These are phyloP conservation scores for Phylloscopus collybita DNA, from an alignment of 2,797 vertebrate species.

Conservation along the genomic window DNA sequence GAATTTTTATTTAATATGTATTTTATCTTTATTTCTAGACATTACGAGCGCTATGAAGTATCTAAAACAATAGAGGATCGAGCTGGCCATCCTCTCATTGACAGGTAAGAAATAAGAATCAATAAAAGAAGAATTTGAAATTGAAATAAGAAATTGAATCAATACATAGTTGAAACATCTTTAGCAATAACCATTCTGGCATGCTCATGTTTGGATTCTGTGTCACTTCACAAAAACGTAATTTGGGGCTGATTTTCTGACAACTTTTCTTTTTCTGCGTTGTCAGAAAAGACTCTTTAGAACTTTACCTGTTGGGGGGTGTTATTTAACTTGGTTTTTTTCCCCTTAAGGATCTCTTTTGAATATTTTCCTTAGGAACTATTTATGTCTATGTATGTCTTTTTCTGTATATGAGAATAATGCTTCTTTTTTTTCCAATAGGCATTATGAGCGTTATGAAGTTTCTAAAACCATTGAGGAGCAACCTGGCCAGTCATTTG, in stretches of 20 bases:
- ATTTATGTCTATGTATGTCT: background rate
- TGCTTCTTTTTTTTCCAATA: background rate
- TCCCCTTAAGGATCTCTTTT: background rate
- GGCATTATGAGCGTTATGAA: conserved; percentile 59
- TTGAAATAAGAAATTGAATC: background rate
- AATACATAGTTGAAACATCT: background rate
- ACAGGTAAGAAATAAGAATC: conserved; percentile 64
- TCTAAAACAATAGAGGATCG: conserved; percentile 50
- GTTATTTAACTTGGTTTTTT: background rate
- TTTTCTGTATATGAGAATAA: background rate
- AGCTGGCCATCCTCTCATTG: conserved; percentile 59
- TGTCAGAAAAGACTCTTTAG: background rate
- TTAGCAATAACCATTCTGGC: background rate
- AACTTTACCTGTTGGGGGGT: accelerated
- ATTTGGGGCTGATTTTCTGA: background rate
- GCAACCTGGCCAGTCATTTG: conserved; percentile 40
- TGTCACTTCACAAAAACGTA: background rate
- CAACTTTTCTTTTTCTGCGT: background rate
- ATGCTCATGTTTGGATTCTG: background rate
- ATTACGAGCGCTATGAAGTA: conserved; percentile 55
- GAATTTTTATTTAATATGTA: accelerated
- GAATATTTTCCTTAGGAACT: background rate
- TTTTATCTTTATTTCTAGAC: conserved; percentile 35
- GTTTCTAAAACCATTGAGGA: conserved; percentile 52
- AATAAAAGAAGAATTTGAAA: too few relatives aligned